Percentiles rank a stretch among this genome's conserved stretches.
Conservation (phyloP, 2,113 vertebrate species). For the Podarcis muralis region DNA sequence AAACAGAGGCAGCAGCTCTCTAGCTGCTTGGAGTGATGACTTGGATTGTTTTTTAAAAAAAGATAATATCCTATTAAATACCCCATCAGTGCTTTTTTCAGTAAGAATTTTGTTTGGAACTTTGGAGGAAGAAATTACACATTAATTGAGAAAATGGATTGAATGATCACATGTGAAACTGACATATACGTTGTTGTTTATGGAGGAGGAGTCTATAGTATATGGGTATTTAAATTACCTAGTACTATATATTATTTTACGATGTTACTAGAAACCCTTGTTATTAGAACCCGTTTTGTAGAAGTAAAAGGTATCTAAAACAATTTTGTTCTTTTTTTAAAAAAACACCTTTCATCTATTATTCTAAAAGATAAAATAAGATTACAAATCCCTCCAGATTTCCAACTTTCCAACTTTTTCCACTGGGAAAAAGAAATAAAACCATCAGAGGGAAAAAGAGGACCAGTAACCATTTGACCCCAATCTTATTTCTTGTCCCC, state of each 20-base stretch:
- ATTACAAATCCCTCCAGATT: no score
- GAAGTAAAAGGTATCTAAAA: not conserved
- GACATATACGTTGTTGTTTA: not conserved
- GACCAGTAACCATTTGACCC: no score
- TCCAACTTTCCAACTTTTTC: no score
- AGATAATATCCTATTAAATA: no score
- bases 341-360: no score
- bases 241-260: not conserved
- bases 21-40: not conserved
- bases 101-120: not conserved
- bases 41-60: no score
- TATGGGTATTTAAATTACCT: not conserved
- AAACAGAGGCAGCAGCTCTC: not conserved
- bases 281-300: not conserved
- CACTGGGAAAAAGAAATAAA: no score
- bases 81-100: not conserved
- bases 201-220: no score
- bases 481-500: no score
- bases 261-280: no score
- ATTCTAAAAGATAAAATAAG: no score
- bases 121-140: not conserved
- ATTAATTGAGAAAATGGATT: not conserved
- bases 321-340: not conserved
- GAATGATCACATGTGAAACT: not conserved
- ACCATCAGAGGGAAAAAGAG: no score